Evolutionary conservation across 2,888 invertebrate species (phyloP).

Genomic region (Parapristionchus giblindavisi): DNA sequence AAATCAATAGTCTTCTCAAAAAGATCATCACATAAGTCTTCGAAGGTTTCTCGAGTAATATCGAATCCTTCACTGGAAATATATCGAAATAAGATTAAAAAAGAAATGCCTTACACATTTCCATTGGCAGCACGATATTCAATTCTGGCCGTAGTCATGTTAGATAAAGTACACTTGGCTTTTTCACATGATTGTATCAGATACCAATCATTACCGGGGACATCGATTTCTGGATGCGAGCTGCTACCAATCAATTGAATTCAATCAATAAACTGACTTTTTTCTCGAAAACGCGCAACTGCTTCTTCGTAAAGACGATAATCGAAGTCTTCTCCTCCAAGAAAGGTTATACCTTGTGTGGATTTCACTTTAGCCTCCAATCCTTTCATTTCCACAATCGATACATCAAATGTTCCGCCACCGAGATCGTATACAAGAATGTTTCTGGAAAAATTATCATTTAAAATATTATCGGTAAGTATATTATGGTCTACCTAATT

Average conservation of each 20-base stretch:
- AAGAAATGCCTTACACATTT: no score
- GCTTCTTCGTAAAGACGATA: conserved; percentile 24
- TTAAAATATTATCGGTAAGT: no score
- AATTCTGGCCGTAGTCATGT: background rate
- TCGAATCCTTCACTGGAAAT: background rate
- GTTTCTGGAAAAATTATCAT: background rate
- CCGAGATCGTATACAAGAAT: conserved; percentile 35
- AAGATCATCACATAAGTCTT: conserved; percentile 17
- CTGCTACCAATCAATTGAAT: background rate
- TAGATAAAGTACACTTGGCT: background rate
- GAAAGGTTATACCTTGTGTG: conserved; percentile 29
- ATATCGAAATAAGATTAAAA: no score
- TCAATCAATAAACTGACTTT: no score
- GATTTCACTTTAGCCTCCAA: conserved; percentile 18
- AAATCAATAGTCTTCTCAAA: conserved; percentile 18
- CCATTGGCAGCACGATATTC: background rate
- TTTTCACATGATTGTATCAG: no score
- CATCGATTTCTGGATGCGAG: background rate
- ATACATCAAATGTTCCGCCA: conserved; percentile 36
- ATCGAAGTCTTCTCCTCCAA: conserved; percentile 39
- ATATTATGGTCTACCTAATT: no score
- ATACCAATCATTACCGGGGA: no score
- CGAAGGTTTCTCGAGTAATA: conserved; percentile 14
- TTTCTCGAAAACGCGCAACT: no score
- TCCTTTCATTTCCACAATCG: conserved; percentile 35